A percentile compares a stretch with the other conserved stretches of the same genome.
phyloP scores from a whole-genome alignment of 2,113 vertebrate species.

The Columba livia region DNA sequence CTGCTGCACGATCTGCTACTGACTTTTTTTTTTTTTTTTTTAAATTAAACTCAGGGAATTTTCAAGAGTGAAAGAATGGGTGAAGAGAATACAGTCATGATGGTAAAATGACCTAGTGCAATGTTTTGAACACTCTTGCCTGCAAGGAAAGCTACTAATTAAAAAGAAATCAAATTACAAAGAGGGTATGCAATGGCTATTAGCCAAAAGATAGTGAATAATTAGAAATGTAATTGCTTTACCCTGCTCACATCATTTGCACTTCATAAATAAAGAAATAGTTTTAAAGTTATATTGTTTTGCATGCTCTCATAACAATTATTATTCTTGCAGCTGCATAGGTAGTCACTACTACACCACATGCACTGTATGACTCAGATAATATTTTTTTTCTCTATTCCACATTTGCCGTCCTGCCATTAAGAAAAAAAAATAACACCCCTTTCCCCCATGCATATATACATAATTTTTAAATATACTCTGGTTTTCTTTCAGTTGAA shows the following conservation, averaged over 20 bases:
- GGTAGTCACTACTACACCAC: neutral
- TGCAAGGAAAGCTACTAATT: constrained; percentile 56
- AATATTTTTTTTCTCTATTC: neutral
- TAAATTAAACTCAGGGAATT: neutral
- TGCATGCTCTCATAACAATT: neutral
- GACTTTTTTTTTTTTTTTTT: neutral
- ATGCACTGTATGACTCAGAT: neutral
- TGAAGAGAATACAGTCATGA: constrained; percentile 22
- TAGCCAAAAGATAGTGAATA: constrained; percentile 50
- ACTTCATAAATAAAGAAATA: constrained; percentile 51
- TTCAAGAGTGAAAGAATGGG: constrained; percentile 15
- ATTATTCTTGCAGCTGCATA: neutral
- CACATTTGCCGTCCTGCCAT: neutral
- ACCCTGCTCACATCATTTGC: constrained; percentile 9
- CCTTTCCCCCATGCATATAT: fast-evolving
- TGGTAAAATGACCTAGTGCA: constrained; percentile 43
- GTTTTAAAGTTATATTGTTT: constrained; percentile 12
- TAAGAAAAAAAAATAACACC: neutral
- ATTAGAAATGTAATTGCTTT: constrained; percentile 58
- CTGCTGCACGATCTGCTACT: constrained; percentile 75
- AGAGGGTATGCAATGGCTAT: constrained; percentile 23
- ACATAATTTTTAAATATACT: neutral
- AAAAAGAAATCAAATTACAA: constrained; percentile 59
- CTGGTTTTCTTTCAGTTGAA: neutral
- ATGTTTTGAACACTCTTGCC: constrained; percentile 20